Conservation (phyloP, 2,113 vertebrate species). For the Odontesthes bonariensis region DNA sequence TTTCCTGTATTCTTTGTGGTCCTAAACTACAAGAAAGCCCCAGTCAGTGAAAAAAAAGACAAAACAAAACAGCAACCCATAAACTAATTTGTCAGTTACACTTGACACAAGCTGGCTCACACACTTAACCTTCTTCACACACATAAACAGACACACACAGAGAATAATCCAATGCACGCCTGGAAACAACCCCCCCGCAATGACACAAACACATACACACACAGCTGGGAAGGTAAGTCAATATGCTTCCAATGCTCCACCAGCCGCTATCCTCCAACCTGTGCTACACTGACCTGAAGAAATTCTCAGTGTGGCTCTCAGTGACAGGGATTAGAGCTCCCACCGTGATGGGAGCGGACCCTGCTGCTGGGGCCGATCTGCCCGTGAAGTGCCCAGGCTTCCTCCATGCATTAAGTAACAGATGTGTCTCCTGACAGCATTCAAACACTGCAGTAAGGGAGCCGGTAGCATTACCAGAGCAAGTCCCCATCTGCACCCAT, state of each 20-base stretch:
- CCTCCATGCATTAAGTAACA: slow-evolving; percentile 46
- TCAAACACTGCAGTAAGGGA: slow-evolving; percentile 42
- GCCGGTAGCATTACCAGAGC: slow-evolving; percentile 10
- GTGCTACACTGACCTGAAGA: slow-evolving; percentile 54
- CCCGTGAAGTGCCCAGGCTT: slow-evolving; percentile 6
- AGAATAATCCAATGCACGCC: slow-evolving; percentile 53
- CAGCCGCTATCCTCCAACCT: slow-evolving; percentile 22
- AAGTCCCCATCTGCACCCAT: slow-evolving; percentile 25
- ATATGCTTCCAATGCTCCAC: slow-evolving; percentile 45
- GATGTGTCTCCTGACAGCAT: slow-evolving; percentile 29
- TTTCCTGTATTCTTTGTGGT: slow-evolving; percentile 9
- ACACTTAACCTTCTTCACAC: slow-evolving; percentile 24
- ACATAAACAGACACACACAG: slow-evolving; percentile 30
- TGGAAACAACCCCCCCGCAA: slow-evolving; percentile 56
- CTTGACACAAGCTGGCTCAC: slow-evolving; percentile 29
- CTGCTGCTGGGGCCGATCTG: slow-evolving; percentile 5
- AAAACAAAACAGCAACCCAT: slow-evolving; percentile 16
- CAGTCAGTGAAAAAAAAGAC: background rate
- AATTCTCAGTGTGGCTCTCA: slow-evolving; percentile 34
- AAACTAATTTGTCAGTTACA: slow-evolving; percentile 55
- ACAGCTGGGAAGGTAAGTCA: slow-evolving; percentile 54
- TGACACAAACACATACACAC: slow-evolving; percentile 37
- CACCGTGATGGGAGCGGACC: slow-evolving; percentile 20
- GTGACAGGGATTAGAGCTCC: slow-evolving; percentile 32
- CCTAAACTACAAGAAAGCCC: background rate